Conservation (phyloP, 2,888 invertebrate genomes). For the Podabrus alpinus region DNA sequence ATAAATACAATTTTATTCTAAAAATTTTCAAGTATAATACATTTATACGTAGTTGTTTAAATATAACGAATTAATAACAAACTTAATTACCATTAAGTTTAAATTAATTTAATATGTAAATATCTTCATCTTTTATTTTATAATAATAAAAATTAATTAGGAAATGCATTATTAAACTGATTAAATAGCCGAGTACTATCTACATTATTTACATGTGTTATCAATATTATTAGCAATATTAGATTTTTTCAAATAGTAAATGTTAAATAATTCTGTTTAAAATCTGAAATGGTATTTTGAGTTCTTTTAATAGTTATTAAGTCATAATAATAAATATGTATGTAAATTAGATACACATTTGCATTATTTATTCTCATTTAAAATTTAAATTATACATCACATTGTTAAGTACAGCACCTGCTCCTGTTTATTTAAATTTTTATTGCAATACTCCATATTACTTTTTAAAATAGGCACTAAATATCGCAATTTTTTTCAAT, state of each 20-base stretch:
- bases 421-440: neutral
- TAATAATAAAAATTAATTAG: neutral
- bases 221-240: neutral
- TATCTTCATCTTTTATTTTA: neutral
- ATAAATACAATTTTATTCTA: neutral
- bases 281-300: neutral
- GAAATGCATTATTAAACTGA: neutral
- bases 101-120: neutral
- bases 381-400: neutral
- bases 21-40: neutral
- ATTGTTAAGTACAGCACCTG: neutral
- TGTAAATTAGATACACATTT: neutral
- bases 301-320: neutral
- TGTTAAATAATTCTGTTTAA: too few species aligned
- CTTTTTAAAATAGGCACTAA: neutral
- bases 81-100: neutral
- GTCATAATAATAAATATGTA: neutral
- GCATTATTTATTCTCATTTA: neutral
- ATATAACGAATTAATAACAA: neutral
- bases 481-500: neutral
- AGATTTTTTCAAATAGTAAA: too few species aligned
- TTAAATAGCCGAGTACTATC: neutral
- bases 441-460: neutral
- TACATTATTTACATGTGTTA: neutral
- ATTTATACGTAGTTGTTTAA: neutral